phyloP scores from a whole-genome alignment of 2,888 invertebrate species.

The Poecilobothrus nobilitatus region DNA sequence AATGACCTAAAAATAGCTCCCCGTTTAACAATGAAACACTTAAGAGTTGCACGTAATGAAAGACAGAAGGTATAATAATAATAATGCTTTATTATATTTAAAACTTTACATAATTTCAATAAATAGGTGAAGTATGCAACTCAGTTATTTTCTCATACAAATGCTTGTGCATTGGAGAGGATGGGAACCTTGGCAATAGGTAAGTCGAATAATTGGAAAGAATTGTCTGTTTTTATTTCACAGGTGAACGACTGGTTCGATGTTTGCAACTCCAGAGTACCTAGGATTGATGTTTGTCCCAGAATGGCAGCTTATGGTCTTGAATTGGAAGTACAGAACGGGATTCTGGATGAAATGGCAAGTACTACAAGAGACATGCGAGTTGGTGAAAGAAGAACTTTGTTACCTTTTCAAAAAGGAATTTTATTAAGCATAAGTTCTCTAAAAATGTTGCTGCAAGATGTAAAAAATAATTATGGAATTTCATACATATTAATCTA shows the following conservation, averaged over 20 bases:
- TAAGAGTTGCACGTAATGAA: background rate
- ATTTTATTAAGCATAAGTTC: constrained; percentile 23
- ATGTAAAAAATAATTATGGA: background rate
- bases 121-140: constrained; percentile 23
- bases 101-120: too few species aligned
- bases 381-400: constrained; percentile 19
- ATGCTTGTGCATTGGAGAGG: constrained; percentile 22
- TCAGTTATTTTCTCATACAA: constrained; percentile 27
- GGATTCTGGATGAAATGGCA: constrained; percentile 24
- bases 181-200: constrained; percentile 8
- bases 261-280: constrained; percentile 23
- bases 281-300: constrained; percentile 21
- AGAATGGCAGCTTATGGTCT: constrained; percentile 25
- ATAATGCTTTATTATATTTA: too few species aligned
- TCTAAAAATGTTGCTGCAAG: background rate
- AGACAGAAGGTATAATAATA: too few species aligned
- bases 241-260: constrained; percentile 27
- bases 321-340: constrained; percentile 20
- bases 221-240: constrained; percentile 22
- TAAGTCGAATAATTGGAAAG: constrained; percentile 20
- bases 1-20: too few species aligned
- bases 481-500: too few species aligned
- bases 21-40: constrained; percentile 8
- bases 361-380: constrained; percentile 20
- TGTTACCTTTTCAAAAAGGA: constrained; percentile 27